phyloP scores from a whole-genome alignment of 2,113 vertebrate species.

The Indicator maculatus region DNA sequence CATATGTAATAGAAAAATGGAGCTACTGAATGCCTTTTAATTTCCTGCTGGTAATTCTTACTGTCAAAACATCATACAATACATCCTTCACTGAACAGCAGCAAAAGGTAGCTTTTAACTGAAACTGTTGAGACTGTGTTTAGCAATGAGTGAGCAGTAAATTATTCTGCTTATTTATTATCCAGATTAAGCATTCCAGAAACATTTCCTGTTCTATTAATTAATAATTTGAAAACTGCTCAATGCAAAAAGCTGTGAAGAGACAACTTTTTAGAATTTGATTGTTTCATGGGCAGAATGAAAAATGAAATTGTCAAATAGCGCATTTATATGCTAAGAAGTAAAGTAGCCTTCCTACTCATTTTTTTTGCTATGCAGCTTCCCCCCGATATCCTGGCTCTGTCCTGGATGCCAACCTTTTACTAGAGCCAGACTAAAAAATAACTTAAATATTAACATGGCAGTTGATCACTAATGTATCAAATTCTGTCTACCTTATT shows the following conservation, averaged over 20 bases:
- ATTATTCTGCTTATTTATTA: conserved; percentile 54
- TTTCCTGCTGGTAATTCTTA: background rate
- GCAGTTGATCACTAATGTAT: background rate
- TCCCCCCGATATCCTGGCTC: background rate
- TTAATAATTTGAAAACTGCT: conserved; percentile 50
- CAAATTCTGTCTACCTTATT: background rate
- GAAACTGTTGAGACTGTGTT: conserved; percentile 1
- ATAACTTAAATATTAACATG: background rate
- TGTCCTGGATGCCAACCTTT: background rate
- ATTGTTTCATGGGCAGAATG: conserved; percentile 1
- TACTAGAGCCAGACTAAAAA: background rate
- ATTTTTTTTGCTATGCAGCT: background rate
- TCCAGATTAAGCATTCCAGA: conserved; percentile 38
- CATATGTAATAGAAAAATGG: background rate
- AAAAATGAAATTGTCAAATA: background rate
- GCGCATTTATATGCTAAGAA: background rate
- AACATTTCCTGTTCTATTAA: conserved; percentile 50
- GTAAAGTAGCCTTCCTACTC: background rate
- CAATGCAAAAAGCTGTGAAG: background rate
- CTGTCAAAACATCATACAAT: background rate
- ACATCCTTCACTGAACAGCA: background rate
- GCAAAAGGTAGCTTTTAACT: background rate
- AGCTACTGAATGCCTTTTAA: background rate
- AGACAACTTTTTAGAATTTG: conserved; percentile 2
- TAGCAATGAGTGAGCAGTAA: background rate